A percentile compares a stretch with the other conserved stretches of the same genome.
These are phyloP conservation scores for Hipparchia semele DNA, from an alignment of 2,888 invertebrate species.

Conservation along the genomic window DNA sequence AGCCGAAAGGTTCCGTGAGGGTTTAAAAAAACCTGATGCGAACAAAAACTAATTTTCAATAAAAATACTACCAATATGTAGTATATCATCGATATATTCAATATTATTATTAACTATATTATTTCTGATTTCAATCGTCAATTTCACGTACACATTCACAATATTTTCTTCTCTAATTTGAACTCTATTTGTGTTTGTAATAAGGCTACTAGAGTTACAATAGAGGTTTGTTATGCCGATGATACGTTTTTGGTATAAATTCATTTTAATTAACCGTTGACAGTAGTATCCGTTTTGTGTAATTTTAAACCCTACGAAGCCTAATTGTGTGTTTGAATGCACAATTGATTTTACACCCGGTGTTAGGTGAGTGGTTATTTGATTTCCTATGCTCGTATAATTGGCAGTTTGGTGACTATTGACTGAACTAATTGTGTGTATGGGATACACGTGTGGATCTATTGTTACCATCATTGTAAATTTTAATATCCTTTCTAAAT, in stretches of 20 bases:
- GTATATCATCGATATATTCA: too few relatives aligned
- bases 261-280: constrained; percentile 65
- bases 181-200: constrained; percentile 11
- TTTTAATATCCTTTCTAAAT: neutral
- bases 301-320: constrained; percentile 43
- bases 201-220: constrained; percentile 16
- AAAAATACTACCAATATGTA: too few relatives aligned
- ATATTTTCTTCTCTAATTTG: neutral
- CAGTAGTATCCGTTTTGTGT: constrained; percentile 51
- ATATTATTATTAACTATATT: too few relatives aligned
- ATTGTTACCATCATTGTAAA: neutral
- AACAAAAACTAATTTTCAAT: too few relatives aligned
- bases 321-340: constrained; percentile 55
- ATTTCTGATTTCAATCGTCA: neutral
- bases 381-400: constrained; percentile 27
- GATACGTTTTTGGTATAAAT: constrained; percentile 51
- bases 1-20: too few relatives aligned
- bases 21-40: too few relatives aligned
- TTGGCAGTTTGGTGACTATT: constrained; percentile 28
- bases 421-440: constrained; percentile 12
- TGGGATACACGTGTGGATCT: constrained; percentile 16
- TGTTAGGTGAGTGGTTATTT: constrained; percentile 24
- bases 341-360: constrained; percentile 34
- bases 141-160: neutral
- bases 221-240: constrained; percentile 43